These are phyloP conservation scores for Cerastis leucographa DNA, from an alignment of 2,888 invertebrate genomes.

Conservation along the genomic window DNA sequence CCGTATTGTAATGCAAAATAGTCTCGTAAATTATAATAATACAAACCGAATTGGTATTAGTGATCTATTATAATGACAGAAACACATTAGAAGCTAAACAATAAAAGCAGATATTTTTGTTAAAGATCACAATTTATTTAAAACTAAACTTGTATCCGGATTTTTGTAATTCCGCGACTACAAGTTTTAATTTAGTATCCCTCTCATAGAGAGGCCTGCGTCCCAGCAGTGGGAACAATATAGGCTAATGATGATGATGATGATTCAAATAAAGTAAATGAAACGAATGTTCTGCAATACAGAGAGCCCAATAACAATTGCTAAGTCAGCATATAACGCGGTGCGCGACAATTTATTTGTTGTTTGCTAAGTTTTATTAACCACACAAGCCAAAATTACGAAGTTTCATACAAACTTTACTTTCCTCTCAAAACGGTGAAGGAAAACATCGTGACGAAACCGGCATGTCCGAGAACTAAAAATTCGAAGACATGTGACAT, in stretches of 20 bases:
- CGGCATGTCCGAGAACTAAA: too few species aligned
- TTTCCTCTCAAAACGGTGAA: too few species aligned
- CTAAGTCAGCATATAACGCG: neutral
- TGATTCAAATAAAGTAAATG: neutral
- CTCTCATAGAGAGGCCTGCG: too few species aligned
- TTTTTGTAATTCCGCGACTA: conserved; percentile 7
- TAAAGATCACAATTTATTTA: conserved; percentile 12
- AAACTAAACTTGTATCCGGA: neutral
- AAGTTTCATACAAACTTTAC: neutral
- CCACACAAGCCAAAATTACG: neutral
- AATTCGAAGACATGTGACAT: too few species aligned
- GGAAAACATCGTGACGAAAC: too few species aligned
- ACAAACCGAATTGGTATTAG: conserved; percentile 40
- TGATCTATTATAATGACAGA: conserved; percentile 39
- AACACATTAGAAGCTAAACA: conserved; percentile 23
- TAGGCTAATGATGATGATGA: too few species aligned
- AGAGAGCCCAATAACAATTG: neutral
- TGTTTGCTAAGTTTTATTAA: conserved; percentile 3
- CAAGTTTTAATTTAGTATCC: neutral
- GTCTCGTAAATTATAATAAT: conserved; percentile 49
- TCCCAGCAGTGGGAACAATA: too few species aligned
- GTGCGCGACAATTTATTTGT: neutral
- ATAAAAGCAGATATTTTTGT: conserved; percentile 22
- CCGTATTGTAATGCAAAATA: conserved; percentile 55
- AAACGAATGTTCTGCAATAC: neutral